These are phyloP conservation scores for Tribolium castaneum DNA, from an alignment of 1,140 invertebrate genomes.

Conservation along the genomic window DNA sequence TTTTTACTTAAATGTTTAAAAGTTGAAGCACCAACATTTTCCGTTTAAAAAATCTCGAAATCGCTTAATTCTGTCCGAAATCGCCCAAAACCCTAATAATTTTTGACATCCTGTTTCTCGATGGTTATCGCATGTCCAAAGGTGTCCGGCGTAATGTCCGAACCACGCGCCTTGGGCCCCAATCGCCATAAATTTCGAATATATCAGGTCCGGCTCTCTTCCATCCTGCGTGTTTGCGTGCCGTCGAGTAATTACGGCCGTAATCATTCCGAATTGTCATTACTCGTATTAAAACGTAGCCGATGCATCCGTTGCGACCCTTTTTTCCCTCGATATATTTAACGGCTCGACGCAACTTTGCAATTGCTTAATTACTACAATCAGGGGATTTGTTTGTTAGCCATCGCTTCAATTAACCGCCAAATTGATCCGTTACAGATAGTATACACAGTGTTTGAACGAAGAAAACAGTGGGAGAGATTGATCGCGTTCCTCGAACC, in stretches of 20 bases:
- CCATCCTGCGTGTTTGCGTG: conserved; percentile 49
- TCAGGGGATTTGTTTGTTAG: not conserved
- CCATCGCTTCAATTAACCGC: too few species aligned
- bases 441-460: not conserved
- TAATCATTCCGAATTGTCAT: conserved; percentile 57
- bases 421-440: too few species aligned
- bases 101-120: not conserved
- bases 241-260: conserved; percentile 52
- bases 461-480: not conserved
- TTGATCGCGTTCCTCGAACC: not conserved
- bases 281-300: conserved; percentile 55
- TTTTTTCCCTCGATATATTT: not conserved
- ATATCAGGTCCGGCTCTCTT: conserved; percentile 1
- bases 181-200: conserved; percentile 12
- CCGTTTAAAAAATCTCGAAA: not conserved
- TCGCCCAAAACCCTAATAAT: not conserved
- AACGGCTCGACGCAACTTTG: not conserved
- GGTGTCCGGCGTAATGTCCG: conserved; percentile 2
- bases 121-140: conserved; percentile 1
- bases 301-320: conserved; percentile 38
- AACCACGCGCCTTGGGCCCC: conserved; percentile 2
- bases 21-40: too few species aligned
- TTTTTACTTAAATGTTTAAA: too few species aligned
- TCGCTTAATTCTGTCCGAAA: not conserved
- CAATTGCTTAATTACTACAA: not conserved